Evolutionary conservation across 2,113 vertebrate genomes (phyloP).

Genomic region (Anhinga anhinga): DNA sequence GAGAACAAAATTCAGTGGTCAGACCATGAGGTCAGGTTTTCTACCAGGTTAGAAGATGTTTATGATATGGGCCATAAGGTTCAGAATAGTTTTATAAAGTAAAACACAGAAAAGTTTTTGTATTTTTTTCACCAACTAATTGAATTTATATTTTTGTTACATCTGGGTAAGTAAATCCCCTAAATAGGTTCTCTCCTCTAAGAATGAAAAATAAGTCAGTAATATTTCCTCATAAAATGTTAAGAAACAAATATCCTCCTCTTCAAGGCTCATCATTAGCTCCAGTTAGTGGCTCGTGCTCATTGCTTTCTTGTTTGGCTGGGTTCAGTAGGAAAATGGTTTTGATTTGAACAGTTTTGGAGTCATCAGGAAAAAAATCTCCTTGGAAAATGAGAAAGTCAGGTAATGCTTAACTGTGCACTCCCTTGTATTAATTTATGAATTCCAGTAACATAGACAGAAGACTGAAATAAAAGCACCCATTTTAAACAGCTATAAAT

Average conservation of each 20-base stretch:
- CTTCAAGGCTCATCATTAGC: background rate
- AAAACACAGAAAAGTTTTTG: background rate
- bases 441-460: background rate
- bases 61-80: background rate
- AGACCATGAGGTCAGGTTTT: background rate
- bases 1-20: background rate
- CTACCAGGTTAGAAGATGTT: background rate
- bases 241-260: background rate
- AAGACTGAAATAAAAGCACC: background rate
- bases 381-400: background rate
- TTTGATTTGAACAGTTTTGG: background rate
- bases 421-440: background rate
- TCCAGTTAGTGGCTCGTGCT: background rate
- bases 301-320: background rate
- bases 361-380: background rate
- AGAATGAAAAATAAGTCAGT: background rate
- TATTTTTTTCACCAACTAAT: background rate
- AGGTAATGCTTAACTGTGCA: background rate
- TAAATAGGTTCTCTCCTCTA: background rate
- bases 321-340: background rate
- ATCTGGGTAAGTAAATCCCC: background rate
- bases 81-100: background rate
- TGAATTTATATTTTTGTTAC: background rate
- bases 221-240: background rate
- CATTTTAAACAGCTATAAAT: constrained; percentile 2